These are phyloP conservation scores for Artemia sp. DNA, from an alignment of 2,888 invertebrate species.

Conservation along the genomic window DNA sequence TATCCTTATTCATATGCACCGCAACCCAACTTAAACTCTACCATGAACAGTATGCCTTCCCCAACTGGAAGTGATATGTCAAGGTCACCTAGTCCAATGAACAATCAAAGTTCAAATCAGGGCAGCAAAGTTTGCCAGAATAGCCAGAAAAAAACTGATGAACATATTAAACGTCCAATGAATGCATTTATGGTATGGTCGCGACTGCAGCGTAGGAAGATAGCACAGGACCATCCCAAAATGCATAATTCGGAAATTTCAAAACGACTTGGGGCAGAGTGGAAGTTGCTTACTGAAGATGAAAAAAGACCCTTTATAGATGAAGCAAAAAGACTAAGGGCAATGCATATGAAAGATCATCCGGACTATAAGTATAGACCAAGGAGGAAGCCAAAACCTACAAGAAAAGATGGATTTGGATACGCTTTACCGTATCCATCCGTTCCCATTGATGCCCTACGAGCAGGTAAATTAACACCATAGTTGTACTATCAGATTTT, in stretches of 20 bases:
- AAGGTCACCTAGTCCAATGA: slow-evolving; percentile 7
- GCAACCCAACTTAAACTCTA: background rate
- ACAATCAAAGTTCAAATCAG: background rate
- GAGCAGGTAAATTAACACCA: slow-evolving; percentile 50
- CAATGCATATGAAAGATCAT: slow-evolving; percentile 75
- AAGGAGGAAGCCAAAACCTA: slow-evolving; percentile 36
- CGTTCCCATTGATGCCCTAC: slow-evolving; percentile 68
- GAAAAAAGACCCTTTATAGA: slow-evolving; percentile 88
- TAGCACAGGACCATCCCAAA: slow-evolving; percentile 90
- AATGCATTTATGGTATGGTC: slow-evolving; percentile 93
- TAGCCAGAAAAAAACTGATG: slow-evolving; percentile 44
- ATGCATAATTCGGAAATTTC: slow-evolving; percentile 96
- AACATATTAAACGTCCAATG: slow-evolving; percentile 85
- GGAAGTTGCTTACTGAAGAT: slow-evolving; percentile 69
- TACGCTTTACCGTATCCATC: slow-evolving; percentile 83
- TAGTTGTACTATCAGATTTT: background rate
- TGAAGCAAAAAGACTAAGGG: slow-evolving; percentile 73
- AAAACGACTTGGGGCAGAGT: slow-evolving; percentile 69
- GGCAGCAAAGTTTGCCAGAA: background rate
- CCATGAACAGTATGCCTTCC: background rate
- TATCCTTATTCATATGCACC: slow-evolving; percentile 5
- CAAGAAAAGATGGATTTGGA: slow-evolving; percentile 65
- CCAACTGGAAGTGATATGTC: slow-evolving; percentile 14
- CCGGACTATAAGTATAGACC: slow-evolving; percentile 81
- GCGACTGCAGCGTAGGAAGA: slow-evolving; percentile 65